Conservation (phyloP, 2,113 vertebrate species). For the Mastomys coucha region DNA sequence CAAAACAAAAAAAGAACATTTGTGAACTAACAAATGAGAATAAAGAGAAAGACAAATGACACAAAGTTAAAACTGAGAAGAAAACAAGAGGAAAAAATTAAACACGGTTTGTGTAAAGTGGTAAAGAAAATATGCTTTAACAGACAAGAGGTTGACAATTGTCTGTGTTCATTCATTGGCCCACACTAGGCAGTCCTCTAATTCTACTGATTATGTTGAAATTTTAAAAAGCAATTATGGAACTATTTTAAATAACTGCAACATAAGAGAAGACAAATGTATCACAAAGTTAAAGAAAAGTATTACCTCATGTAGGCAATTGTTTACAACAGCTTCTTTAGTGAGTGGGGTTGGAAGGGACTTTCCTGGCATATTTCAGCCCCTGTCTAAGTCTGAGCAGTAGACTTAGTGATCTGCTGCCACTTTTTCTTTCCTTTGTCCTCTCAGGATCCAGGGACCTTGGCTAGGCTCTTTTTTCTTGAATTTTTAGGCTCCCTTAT, state of each 20-base stretch:
- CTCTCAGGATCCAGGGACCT: background rate
- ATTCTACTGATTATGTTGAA: background rate
- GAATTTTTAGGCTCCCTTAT: background rate
- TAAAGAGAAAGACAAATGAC: background rate
- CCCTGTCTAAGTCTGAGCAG: background rate
- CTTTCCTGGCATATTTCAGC: background rate
- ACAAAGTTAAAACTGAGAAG: conserved; percentile 24
- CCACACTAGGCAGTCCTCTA: background rate
- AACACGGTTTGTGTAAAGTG: background rate
- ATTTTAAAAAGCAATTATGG: conserved; percentile 10
- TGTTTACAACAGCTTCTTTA: background rate
- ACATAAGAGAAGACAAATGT: background rate
- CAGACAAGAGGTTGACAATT: background rate
- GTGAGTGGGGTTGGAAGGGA: background rate
- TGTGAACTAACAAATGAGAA: conserved; percentile 5
- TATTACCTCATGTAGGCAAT: background rate
- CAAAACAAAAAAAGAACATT: background rate
- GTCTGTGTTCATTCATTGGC: background rate
- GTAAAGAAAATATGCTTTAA: background rate
- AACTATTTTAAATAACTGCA: background rate
- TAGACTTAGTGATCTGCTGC: background rate
- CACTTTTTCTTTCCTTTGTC: background rate
- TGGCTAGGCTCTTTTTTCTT: background rate
- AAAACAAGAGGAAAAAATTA: background rate
- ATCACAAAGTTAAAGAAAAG: background rate